Conservation (phyloP, 2,888 invertebrate species). For the Endotricha flammealis region DNA sequence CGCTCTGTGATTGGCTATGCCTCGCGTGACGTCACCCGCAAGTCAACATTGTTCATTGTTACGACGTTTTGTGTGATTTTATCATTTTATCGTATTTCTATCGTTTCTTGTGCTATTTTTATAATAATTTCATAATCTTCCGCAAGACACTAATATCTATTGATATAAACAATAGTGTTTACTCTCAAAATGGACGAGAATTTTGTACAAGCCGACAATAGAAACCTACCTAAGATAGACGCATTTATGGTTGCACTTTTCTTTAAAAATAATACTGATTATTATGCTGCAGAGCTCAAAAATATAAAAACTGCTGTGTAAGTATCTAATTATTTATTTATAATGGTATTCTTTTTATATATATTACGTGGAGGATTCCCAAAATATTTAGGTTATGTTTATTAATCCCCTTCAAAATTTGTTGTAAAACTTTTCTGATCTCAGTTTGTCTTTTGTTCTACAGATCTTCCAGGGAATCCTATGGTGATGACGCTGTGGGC, state of each 20-base stretch:
- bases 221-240: conserved; percentile 12
- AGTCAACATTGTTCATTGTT: no score
- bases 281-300: conserved; percentile 10
- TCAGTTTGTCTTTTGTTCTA: conserved; percentile 2
- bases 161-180: no score
- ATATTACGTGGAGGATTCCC: not conserved
- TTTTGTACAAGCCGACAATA: conserved; percentile 12
- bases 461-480: conserved; percentile 5
- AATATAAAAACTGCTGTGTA: conserved; percentile 4
- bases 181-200: conserved; percentile 6
- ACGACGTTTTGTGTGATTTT: no score
- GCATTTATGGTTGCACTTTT: conserved; percentile 12
- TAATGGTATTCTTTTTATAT: no score
- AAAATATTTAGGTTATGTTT: not conserved
- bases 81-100: no score
- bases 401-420: not conserved
- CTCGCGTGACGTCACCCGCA: no score
- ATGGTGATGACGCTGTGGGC: conserved; percentile 12
- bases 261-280: conserved; percentile 12
- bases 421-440: no score
- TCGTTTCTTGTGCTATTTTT: no score
- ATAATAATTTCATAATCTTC: no score
- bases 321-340: not conserved
- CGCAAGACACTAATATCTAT: no score
- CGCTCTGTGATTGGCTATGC: no score